A percentile compares a stretch with the other conserved stretches of the same genome.
Conservation (phyloP, 2,888 invertebrate species). For the Nephrotoma flavescens region DNA sequence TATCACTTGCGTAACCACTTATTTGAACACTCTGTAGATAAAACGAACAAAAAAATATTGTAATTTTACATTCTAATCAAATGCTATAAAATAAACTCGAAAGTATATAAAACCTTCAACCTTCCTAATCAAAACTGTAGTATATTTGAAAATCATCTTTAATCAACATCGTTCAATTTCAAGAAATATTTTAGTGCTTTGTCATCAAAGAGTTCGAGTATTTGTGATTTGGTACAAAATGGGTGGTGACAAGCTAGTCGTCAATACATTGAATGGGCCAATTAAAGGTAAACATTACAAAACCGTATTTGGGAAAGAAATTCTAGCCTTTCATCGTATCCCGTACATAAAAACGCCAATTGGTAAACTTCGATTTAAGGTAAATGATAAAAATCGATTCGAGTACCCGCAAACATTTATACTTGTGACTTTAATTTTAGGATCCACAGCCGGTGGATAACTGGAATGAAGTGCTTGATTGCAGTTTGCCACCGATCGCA, state of each 20-base stretch:
- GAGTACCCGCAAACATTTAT: neutral
- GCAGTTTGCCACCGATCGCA: constrained; percentile 12
- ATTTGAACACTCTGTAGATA: too few species aligned
- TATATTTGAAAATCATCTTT: neutral
- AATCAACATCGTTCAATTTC: neutral
- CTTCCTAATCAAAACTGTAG: neutral
- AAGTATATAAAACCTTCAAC: neutral
- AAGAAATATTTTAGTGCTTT: neutral
- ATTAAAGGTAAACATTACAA: constrained; percentile 19
- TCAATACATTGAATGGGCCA: constrained; percentile 22
- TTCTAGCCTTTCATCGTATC: constrained; percentile 24
- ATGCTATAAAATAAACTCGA: neutral
- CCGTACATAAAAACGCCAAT: constrained; percentile 19
- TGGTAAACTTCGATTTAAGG: constrained; percentile 20
- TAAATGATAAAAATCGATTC: neutral
- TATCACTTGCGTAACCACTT: neutral
- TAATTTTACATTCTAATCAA: too few species aligned
- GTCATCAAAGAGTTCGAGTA: neutral
- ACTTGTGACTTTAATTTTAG: constrained; percentile 9
- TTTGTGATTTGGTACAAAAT: neutral
- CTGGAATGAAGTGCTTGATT: constrained; percentile 32
- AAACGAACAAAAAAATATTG: too few species aligned
- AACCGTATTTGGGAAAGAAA: constrained; percentile 15
- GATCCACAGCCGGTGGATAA: constrained; percentile 30
- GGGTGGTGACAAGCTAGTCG: constrained; percentile 11